Evolutionary conservation across 2,888 invertebrate genomes (phyloP), one percentile per base, ranked within the genome.

Genomic region (Xylophagus ater): DNA sequence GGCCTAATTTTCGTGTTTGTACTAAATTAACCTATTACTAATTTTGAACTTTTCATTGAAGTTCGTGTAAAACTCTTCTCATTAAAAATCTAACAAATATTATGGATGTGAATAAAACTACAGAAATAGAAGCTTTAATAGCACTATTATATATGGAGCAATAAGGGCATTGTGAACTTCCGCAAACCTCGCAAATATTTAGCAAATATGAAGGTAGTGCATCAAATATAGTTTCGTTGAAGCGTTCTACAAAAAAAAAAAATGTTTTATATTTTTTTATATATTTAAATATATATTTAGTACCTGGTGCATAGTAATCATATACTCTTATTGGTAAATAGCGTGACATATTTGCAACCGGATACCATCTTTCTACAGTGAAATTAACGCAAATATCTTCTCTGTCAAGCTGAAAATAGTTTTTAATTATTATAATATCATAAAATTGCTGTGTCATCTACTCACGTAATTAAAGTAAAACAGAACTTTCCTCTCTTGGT

Each of bases 291-390:
- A 30, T 4, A 25, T 20, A 23, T 36, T 21, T 21, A 60, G 64
- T 65, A 90, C 92, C 92, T 54, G 94, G 94, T 38, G 93, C 85
- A 65, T 94, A 94, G 62, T 92, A 94, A 68, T 96, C 94, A 65
- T 92, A 96, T 9, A 94, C 81, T 40, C 86, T 74, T 37, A 92
- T 79, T 4, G 89, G 81, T 49, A 94, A 73, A 64, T 87, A 90
- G 31, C 89, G 74, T 1, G 94, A 92, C 85, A 93, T 87, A 67
- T 96, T 96, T 34, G 94, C 94, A 3, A 94, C 90, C 0, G 94
- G 94, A 66, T 76, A 84, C 93, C 93, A 96, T 49, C 96, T 74
- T 65, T 93, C 90, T 39, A 93, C 76, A 1, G 89, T 87, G 60
- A 93, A 88, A 65, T 88, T 84, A 8, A 96, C 81, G 58, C 96